phyloP scores from a whole-genome alignment of 2,113 vertebrate genomes.

The Ptychochromis oligacanthus region DNA sequence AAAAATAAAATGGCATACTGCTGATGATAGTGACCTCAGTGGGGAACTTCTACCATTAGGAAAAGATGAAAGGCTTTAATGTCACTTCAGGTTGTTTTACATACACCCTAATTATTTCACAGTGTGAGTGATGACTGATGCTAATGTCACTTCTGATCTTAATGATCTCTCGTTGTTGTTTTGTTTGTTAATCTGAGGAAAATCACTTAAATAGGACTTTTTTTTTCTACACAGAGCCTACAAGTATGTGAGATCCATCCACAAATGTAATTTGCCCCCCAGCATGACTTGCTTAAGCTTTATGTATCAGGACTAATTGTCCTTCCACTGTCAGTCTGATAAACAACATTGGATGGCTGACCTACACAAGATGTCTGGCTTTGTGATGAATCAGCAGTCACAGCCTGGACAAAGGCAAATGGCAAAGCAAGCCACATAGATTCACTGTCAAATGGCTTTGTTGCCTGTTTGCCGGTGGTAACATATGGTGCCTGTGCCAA shows the following conservation, averaged over 20 bases:
- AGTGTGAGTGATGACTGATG: background rate
- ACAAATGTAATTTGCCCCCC: slow-evolving; percentile 12
- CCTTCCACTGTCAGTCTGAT: slow-evolving; percentile 75
- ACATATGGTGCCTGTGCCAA: slow-evolving; percentile 67
- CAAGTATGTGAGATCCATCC: slow-evolving; percentile 15
- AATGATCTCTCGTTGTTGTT: slow-evolving; percentile 3
- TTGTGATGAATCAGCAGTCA: slow-evolving; percentile 86
- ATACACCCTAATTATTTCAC: slow-evolving; percentile 29
- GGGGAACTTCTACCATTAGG: slow-evolving; percentile 27
- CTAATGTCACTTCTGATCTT: background rate
- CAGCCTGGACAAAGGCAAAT: slow-evolving; percentile 83
- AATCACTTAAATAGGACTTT: background rate
- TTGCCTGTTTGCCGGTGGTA: slow-evolving; percentile 84
- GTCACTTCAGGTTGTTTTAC: slow-evolving; percentile 3
- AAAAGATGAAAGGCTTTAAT: slow-evolving; percentile 28
- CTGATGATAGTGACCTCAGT: slow-evolving; percentile 35
- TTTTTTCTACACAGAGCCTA: background rate
- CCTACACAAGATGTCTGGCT: slow-evolving; percentile 80
- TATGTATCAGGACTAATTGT: slow-evolving; percentile 63
- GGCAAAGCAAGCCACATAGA: slow-evolving; percentile 63
- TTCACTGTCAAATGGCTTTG: slow-evolving; percentile 76
- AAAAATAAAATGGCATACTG: background rate
- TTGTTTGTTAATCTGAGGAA: slow-evolving; percentile 42
- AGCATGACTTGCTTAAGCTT: slow-evolving; percentile 16
- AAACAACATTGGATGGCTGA: slow-evolving; percentile 71